Conservation (phyloP, 2,888 invertebrate species). For the Craniophora ligustri region DNA sequence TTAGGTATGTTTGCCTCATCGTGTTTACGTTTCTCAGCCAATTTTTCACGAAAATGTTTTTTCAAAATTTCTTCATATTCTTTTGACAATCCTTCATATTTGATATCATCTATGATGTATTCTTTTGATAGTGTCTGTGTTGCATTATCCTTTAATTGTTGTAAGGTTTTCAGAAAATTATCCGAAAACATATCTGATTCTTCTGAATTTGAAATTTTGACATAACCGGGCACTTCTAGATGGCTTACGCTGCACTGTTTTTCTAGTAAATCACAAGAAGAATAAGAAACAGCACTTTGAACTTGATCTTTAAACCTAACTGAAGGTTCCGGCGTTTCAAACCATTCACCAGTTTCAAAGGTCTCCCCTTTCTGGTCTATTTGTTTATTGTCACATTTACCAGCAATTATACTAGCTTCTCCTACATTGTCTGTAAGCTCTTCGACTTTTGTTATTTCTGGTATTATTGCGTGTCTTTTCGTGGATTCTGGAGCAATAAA, state of each 20-base stretch:
- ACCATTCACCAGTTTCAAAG: constrained; percentile 29
- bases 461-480: not conserved
- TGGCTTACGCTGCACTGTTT: constrained; percentile 7
- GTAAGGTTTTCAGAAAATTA: not conserved
- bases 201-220: too few relatives aligned
- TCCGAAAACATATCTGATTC: not conserved
- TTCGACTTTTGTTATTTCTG: constrained; percentile 13
- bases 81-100: not conserved
- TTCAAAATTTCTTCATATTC: not conserved
- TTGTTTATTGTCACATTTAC: not conserved
- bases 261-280: not conserved
- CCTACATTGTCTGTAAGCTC: not conserved
- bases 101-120: not conserved
- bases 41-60: not conserved
- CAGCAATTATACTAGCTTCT: too few relatives aligned
- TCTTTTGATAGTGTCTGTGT: not conserved
- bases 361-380: not conserved
- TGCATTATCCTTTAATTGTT: not conserved
- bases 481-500: constrained; percentile 25
- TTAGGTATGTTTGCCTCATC: not conserved
- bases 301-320: not conserved
- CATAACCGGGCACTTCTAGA: not conserved
- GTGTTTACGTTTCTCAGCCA: too few relatives aligned
- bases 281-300: not conserved
- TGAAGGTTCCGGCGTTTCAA: constrained; percentile 10